phyloP scores from a whole-genome alignment of 2,888 invertebrate species.

The Tipula confusa region DNA sequence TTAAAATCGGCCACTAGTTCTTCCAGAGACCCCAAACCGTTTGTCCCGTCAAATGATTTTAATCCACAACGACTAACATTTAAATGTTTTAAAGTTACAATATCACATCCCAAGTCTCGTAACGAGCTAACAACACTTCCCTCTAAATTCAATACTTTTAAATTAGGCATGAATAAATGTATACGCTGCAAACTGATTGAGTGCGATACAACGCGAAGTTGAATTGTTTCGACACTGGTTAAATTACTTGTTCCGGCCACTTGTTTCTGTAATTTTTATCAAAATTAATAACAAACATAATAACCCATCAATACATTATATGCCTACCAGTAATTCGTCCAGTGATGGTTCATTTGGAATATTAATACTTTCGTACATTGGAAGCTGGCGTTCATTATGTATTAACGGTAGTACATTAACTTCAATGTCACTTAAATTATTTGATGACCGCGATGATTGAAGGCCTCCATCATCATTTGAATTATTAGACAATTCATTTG shows the following conservation, averaged over 20 bases:
- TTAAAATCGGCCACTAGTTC: constrained; percentile 63
- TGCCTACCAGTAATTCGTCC: constrained; percentile 56
- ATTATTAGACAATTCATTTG: not conserved
- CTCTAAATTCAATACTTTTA: constrained; percentile 59
- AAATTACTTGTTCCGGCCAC: constrained; percentile 51
- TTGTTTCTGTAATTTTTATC: constrained; percentile 43
- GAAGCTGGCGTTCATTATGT: constrained; percentile 41
- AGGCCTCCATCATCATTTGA: not conserved
- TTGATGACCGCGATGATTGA: constrained; percentile 6
- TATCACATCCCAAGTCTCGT: constrained; percentile 63
- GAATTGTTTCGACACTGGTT: constrained; percentile 55
- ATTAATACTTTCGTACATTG: constrained; percentile 55
- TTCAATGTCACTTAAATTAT: constrained; percentile 14
- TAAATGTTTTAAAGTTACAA: constrained; percentile 52
- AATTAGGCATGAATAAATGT: constrained; percentile 58
- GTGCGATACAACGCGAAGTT: constrained; percentile 61
- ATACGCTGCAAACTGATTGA: constrained; percentile 61
- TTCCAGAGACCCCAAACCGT: constrained; percentile 58
- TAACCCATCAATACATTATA: not conserved
- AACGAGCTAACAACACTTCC: constrained; percentile 64
- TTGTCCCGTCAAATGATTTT: constrained; percentile 62
- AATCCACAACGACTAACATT: constrained; percentile 62
- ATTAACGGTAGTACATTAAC: not conserved
- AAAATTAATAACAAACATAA: constrained; percentile 33
- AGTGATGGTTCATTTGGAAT: constrained; percentile 56